These are phyloP conservation scores for Ceratosolen fusciceps DNA, from an alignment of 1,140 invertebrate genomes.

Conservation along the genomic window DNA sequence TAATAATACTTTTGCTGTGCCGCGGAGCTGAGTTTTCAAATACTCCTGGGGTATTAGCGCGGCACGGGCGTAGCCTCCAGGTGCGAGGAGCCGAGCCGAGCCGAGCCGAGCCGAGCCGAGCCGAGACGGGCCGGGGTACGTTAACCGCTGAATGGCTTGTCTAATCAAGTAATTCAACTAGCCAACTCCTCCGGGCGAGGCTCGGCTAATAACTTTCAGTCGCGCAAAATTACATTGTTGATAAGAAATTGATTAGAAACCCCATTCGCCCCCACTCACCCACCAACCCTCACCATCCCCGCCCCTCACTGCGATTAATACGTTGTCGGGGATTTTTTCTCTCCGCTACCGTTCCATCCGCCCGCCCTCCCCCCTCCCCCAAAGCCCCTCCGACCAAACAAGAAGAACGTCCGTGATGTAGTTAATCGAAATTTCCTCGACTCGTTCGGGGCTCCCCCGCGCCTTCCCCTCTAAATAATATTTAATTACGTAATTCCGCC, in stretches of 20 bases:
- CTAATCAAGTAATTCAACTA: constrained; percentile 20
- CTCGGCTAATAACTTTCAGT: constrained; percentile 22
- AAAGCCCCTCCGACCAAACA: constrained; percentile 47
- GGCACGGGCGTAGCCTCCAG: not conserved
- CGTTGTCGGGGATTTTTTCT: no score
- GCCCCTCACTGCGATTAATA: not conserved
- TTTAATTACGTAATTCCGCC: no score
- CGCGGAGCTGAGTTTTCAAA: not conserved
- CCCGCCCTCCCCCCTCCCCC: constrained; percentile 45
- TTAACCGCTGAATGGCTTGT: constrained; percentile 6
- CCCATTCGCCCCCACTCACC: not conserved
- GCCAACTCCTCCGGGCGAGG: constrained; percentile 8
- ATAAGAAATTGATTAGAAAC: constrained; percentile 24
- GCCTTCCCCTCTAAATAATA: no score
- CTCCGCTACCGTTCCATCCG: no score
- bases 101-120: not conserved
- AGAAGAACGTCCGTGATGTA: no score
- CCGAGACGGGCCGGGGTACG: not conserved
- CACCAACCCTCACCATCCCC: constrained; percentile 4
- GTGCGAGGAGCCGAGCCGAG: not conserved
- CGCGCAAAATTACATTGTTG: constrained; percentile 33
- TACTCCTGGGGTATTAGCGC: not conserved
- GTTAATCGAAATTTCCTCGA: no score
- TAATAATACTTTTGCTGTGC: not conserved
- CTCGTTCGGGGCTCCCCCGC: no score